A percentile compares a stretch with the other conserved stretches of the same genome.
Conservation (phyloP, 2,888 invertebrate genomes). For the Calliphora vomitoria region DNA sequence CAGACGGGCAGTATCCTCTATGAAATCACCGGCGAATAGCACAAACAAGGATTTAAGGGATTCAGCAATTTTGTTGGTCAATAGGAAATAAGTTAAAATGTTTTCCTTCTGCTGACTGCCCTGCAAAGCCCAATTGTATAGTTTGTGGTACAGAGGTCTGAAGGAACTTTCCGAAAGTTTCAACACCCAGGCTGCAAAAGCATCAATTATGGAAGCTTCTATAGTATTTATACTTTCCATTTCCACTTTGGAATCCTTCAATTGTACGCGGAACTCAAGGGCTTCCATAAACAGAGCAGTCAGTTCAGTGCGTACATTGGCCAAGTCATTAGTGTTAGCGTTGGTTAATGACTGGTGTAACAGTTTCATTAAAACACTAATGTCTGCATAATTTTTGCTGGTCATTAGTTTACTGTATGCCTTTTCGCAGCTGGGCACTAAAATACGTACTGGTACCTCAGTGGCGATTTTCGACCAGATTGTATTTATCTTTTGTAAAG, state of each 20-base stretch:
- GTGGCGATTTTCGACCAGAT: conserved; percentile 89
- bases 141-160: conserved; percentile 93
- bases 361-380: conserved; percentile 90
- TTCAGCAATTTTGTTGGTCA: conserved; percentile 91
- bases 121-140: conserved; percentile 93
- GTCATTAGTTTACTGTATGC: conserved; percentile 87
- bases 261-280: conserved; percentile 88
- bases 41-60: conserved; percentile 94
- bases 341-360: conserved; percentile 89
- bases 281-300: conserved; percentile 90
- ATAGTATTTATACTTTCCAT: conserved; percentile 86
- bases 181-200: conserved; percentile 91
- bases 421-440: conserved; percentile 90
- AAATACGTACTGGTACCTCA: conserved; percentile 89
- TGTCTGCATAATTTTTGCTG: conserved; percentile 86
- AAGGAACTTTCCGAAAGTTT: conserved; percentile 96
- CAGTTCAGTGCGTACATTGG: conserved; percentile 88
- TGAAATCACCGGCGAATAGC: conserved; percentile 94
- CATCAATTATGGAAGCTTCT: conserved; percentile 91
- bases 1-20: conserved; percentile 92
- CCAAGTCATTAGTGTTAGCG: conserved; percentile 88
- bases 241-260: conserved; percentile 80
- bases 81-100: conserved; percentile 89
- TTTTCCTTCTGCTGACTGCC: conserved; percentile 82
- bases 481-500: conserved; percentile 86